phyloP scores from a whole-genome alignment of 2,888 invertebrate genomes.

The Torymus texanus region DNA sequence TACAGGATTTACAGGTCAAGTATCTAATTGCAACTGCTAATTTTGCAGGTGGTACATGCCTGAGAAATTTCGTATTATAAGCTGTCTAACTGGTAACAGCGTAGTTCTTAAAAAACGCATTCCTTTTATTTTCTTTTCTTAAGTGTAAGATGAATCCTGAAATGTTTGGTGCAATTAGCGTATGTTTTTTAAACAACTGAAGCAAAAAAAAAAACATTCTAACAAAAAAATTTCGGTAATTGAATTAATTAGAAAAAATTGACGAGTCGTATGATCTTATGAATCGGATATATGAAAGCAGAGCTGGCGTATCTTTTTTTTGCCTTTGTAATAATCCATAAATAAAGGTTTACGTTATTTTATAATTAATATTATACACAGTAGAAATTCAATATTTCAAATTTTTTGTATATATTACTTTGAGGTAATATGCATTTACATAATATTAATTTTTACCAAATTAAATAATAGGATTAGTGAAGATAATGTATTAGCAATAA shows the following conservation, averaged over 20 bases:
- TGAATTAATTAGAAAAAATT: neutral
- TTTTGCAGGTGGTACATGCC: conserved; percentile 65
- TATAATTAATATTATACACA: too few species aligned
- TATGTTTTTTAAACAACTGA: neutral
- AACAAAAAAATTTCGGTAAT: neutral
- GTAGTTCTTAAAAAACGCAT: conserved; percentile 66
- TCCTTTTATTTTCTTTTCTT: conserved; percentile 50
- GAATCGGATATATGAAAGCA: neutral
- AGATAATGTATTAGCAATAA: too few species aligned
- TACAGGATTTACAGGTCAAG: conserved; percentile 22
- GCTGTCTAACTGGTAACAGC: conserved; percentile 60
- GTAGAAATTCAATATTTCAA: too few species aligned
- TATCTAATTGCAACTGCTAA: conserved; percentile 43
- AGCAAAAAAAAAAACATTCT: too few species aligned
- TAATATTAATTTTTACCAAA: too few species aligned
- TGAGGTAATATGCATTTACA: too few species aligned
- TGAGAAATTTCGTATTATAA: conserved; percentile 65
- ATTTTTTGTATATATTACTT: too few species aligned
- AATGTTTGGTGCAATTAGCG: conserved; percentile 36
- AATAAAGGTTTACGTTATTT: too few species aligned
- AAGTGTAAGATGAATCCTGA: conserved; percentile 50
- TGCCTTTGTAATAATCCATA: too few species aligned
- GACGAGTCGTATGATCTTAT: neutral
- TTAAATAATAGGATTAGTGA: too few species aligned
- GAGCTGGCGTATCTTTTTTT: too few species aligned